These are phyloP conservation scores for Probaryconus sp. DNA, from an alignment of 1,140 invertebrate species.

Conservation along the genomic window DNA sequence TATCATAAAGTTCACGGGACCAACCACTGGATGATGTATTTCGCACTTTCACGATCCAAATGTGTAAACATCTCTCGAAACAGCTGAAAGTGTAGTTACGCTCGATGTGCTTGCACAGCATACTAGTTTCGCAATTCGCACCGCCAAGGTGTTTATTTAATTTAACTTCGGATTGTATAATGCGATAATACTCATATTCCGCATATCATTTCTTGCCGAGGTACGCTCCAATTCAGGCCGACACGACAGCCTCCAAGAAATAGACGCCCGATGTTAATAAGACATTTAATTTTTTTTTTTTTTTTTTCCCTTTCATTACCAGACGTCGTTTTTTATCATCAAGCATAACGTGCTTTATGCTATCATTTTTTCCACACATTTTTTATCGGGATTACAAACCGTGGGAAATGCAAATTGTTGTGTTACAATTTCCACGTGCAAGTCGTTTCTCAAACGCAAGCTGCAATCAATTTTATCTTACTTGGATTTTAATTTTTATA, in stretches of 20 bases:
- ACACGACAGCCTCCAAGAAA: conserved; percentile 15
- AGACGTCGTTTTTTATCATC: too few relatives aligned
- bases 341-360: too few relatives aligned
- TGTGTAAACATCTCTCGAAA: conserved; percentile 5
- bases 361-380: conserved; percentile 1
- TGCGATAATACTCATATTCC: conserved; percentile 38
- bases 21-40: conserved; percentile 21
- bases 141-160: conserved; percentile 49
- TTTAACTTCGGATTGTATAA: conserved; percentile 49
- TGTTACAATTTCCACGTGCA: too few relatives aligned
- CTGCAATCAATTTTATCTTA: too few relatives aligned
- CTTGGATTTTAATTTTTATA: too few relatives aligned
- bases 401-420: too few relatives aligned
- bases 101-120: conserved; percentile 17
- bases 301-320: background rate
- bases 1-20: conserved; percentile 28
- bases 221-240: conserved; percentile 19
- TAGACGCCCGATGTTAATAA: conserved; percentile 23
- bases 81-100: conserved; percentile 26
- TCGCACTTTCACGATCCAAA: conserved; percentile 13
- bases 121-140: conserved; percentile 26
- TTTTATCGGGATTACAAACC: too few relatives aligned
- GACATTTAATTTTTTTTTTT: conserved; percentile 6
- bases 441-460: too few relatives aligned
- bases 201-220: conserved; percentile 40